A percentile compares a stretch with the other conserved stretches of the same genome.
Conservation (phyloP, 2,797 vertebrate genomes). For the Gephyroberyx darwinii region DNA sequence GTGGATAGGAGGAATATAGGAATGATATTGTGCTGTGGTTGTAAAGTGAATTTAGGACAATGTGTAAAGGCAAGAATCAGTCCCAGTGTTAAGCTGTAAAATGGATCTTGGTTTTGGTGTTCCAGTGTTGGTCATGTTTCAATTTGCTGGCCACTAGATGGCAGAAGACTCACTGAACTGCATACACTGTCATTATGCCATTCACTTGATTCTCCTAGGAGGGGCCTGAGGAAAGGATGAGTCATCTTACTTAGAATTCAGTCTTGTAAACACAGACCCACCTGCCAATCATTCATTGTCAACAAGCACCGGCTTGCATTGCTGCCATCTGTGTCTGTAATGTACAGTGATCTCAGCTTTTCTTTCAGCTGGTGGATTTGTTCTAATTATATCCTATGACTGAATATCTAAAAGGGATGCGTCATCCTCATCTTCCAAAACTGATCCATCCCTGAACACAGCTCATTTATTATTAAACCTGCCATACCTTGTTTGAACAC, state of each 20-base stretch:
- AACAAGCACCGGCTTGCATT: slow-evolving; percentile 37
- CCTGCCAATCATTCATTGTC: slow-evolving; percentile 61
- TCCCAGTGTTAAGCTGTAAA: background rate
- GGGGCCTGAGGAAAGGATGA: slow-evolving; percentile 70
- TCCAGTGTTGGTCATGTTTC: background rate
- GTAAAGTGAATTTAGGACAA: background rate
- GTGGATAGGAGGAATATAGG: background rate
- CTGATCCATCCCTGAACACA: slow-evolving; percentile 19
- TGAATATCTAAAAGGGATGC: slow-evolving; percentile 30
- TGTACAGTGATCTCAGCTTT: slow-evolving; percentile 45
- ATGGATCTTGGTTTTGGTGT: background rate
- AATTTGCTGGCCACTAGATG: slow-evolving; percentile 66
- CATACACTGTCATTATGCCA: slow-evolving; percentile 33
- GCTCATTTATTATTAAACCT: slow-evolving; percentile 17
- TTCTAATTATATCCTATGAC: slow-evolving; percentile 64
- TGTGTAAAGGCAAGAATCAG: background rate
- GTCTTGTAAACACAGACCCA: slow-evolving; percentile 52
- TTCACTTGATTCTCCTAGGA: slow-evolving; percentile 58
- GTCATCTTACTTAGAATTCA: slow-evolving; percentile 73
- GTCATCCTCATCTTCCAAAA: slow-evolving; percentile 35
- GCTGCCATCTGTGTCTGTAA: slow-evolving; percentile 52
- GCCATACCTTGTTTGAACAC: background rate
- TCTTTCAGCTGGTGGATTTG: slow-evolving; percentile 49
- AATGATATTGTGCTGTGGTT: background rate
- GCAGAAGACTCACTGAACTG: slow-evolving; percentile 46